Evolutionary conservation across 2,797 vertebrate genomes (phyloP), one percentile per base, ranked within the genome.

Genomic region (Eulemur rubriventer): DNA sequence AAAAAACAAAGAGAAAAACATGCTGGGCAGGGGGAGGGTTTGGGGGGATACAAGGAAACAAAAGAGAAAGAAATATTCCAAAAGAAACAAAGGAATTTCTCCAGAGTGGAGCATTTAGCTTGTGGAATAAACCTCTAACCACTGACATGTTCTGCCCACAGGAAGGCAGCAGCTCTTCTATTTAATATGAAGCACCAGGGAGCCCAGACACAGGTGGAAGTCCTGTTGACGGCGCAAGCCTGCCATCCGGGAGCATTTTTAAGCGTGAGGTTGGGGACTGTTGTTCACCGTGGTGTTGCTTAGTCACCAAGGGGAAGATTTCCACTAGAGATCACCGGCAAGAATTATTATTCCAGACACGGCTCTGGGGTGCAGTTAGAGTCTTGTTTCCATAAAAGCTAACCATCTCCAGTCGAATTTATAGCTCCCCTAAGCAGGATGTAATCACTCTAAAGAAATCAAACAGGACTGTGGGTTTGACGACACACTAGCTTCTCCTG

Each of bases 331-430:
- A 80, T 86, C 70, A 41, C 67, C 28, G 57, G 69, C 24, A 35
- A 79, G 88, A 95, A 70, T 92, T 76, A 90, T 38, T 50, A 94
- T 79, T 87, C 95, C 14, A 94, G 83, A 92, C 94, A 91, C 16
- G 8, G 76, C 95, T 94, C 93, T 59, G 70, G 95, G 81, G 87
- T 22, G 13, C 88, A 80, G 75, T 75, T 83, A 79, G 91, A 94
- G 73, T 20, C 85, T 94, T 76, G 57, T 96, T 95, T 96, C 91
- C 57, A 86, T 95, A 92, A 94, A 96, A 85, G 50, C 61, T 30
- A 70, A 93, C 69, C 17, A 52, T 65, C 59, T 88, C 12, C 0
- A 75, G 80, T 1, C 94, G 70, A 91, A 80, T 63, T 85, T 89
- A 83, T 35, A 87, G 85, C 76, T 86, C 92, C 94, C 89, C 70